Conservation (phyloP, 2,888 invertebrate genomes). For the Drosophila neutralis region DNA sequence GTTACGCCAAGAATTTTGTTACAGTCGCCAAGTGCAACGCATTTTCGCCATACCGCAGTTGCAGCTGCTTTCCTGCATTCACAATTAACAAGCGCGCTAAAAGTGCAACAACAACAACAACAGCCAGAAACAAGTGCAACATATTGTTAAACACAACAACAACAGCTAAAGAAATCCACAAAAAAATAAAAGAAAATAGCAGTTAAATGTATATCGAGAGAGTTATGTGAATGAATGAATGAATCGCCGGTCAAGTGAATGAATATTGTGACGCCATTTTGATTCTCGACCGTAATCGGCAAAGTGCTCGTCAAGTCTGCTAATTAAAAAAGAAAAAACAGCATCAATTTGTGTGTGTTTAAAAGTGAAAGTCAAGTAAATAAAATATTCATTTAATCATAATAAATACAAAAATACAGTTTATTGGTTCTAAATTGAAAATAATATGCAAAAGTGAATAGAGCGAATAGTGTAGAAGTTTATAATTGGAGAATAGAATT, state of each 20-base stretch:
- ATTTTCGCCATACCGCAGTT: slow-evolving; percentile 73
- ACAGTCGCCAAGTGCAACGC: slow-evolving; percentile 74
- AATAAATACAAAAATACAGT: background rate
- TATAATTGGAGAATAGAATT: background rate
- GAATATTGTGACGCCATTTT: slow-evolving; percentile 29
- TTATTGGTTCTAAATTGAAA: background rate
- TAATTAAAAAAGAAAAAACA: slow-evolving; percentile 16
- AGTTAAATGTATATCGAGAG: slow-evolving; percentile 1
- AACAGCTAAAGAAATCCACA: slow-evolving; percentile 8
- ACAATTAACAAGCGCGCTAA: slow-evolving; percentile 65
- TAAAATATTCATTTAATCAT: background rate
- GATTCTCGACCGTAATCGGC: slow-evolving; percentile 16
- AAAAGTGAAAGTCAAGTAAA: slow-evolving; percentile 38
- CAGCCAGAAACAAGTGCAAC: slow-evolving; percentile 26
- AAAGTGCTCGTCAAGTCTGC: slow-evolving; percentile 10
- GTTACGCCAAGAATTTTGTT: slow-evolving; percentile 71
- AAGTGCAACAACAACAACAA: slow-evolving; percentile 42
- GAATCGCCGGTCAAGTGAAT: slow-evolving; percentile 18
- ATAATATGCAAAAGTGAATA: background rate
- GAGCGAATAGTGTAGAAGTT: background rate
- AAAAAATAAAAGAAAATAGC: background rate
- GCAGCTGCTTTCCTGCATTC: slow-evolving; percentile 69
- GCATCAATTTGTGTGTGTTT: slow-evolving; percentile 5
- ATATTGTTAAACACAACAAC: slow-evolving; percentile 24
- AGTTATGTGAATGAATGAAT: slow-evolving; percentile 3